Base-by-base conservation (phyloP, 2,797 vertebrate species). In the Centroberyx gerrardi region DNA sequence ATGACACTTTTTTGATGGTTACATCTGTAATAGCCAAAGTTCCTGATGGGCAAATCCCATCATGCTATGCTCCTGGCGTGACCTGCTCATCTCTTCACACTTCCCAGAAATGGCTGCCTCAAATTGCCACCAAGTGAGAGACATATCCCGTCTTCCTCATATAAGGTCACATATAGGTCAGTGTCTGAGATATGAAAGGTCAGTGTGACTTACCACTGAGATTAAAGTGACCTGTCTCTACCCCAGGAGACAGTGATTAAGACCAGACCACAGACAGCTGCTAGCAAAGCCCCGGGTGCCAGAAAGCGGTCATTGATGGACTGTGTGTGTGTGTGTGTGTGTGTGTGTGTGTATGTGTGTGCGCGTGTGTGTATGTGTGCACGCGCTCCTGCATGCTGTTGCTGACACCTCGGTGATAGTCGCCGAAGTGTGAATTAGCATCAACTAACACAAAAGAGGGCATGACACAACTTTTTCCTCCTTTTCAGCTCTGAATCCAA, bases 151-250 rank as follows among this genome's bases (percentile, higher is more conserved):
- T 44, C 62, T 76, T 83, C 15, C 29, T 66, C 40, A 60, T 44
- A 22, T 83, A 87, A 89, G 85, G 87, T 90, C 85, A 79, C 12
- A 1, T 15, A 44, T 71, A 84, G 83, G 88, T 88, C 74, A 65
- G 72, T 28, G 31, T 73, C 76, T 64, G 54, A 68, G 78, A 84
- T 84, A 72, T 70, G 40, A 85, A 84, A 89, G 87, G 86, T 89
- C 81, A 85, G 38, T 1, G 17, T 62, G 82, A 83, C 77, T 81
- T 73, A 79, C 81, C 76, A 9, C 80, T 51, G 81, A 89, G 86
- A 90, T 89, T 87, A 78, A 84, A 83, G 80, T 80, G 83, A 87
- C 83, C 83, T 51, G 38, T 75, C 65, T 83, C 27, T 59, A 80
- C 72, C 38, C 51, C 54, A 63, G 69, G 61, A 68, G 52, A 69